phyloP scores from a whole-genome alignment of 1,140 invertebrate genomes.

The Andrena cerasifolii region DNA sequence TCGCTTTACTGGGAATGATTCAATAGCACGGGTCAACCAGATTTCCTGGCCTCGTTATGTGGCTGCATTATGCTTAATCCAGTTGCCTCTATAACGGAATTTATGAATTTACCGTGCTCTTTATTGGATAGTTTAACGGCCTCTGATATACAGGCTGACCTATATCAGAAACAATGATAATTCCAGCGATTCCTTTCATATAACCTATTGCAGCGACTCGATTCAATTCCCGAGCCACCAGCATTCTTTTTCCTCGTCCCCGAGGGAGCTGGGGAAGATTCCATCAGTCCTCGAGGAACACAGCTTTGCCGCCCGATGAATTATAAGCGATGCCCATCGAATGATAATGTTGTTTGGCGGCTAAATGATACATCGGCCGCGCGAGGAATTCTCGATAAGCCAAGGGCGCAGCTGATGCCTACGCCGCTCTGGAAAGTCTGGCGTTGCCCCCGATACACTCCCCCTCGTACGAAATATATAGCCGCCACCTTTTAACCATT shows the following conservation, averaged over 20 bases:
- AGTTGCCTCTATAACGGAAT: background rate
- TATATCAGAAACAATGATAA: too few species aligned
- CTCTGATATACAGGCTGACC: background rate
- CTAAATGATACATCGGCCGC: slow-evolving; percentile 27
- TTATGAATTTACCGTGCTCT: slow-evolving; percentile 15
- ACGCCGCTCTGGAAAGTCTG: slow-evolving; percentile 46
- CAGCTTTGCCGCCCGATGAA: background rate
- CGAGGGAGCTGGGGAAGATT: background rate
- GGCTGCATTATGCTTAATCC: slow-evolving; percentile 13
- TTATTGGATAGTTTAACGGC: background rate
- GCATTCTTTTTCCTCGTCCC: too few species aligned
- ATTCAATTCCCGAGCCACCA: too few species aligned
- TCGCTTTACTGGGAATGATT: background rate
- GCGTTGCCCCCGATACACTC: slow-evolving; percentile 52
- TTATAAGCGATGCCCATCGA: slow-evolving; percentile 27
- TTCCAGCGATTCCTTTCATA: too few species aligned
- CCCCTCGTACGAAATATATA: slow-evolving; percentile 51
- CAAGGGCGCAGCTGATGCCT: slow-evolving; percentile 57
- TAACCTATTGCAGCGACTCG: too few species aligned
- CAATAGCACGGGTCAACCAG: background rate
- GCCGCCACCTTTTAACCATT: slow-evolving; percentile 48
- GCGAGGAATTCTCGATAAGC: slow-evolving; percentile 57
- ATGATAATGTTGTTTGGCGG: slow-evolving; percentile 43
- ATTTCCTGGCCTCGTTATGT: background rate
- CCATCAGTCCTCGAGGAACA: background rate